These are phyloP conservation scores for Cairina moschata DNA, from an alignment of 2,113 vertebrate genomes.

Conservation along the genomic window DNA sequence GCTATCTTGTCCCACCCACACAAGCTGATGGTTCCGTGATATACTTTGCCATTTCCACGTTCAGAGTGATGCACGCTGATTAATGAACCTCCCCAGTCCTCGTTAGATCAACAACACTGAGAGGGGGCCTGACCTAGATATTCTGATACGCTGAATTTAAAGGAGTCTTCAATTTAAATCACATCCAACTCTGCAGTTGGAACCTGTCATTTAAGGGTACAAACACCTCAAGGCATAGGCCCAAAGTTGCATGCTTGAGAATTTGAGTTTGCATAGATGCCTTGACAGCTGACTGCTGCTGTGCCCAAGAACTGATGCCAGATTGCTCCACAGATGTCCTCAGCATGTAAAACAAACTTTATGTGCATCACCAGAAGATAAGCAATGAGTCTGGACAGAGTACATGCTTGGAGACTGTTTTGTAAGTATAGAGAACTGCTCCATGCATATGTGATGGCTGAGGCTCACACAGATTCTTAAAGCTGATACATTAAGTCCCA, in stretches of 20 bases:
- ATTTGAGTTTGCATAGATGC: not conserved
- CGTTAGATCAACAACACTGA: not conserved
- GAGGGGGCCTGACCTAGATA: not conserved
- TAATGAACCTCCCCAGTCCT: not conserved
- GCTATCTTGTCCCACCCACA: not conserved
- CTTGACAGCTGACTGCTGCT: not conserved
- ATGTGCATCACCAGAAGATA: not conserved
- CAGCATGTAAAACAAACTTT: not conserved
- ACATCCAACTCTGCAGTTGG: not conserved
- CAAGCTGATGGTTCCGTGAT: not conserved
- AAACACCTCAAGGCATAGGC: not conserved
- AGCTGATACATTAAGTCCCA: not conserved
- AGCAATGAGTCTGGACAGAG: not conserved
- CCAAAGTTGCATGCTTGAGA: not conserved
- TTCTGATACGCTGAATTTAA: not conserved
- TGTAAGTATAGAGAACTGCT: not conserved
- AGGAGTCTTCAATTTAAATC: not conserved
- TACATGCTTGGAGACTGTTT: not conserved
- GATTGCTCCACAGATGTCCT: not conserved
- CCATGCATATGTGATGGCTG: fast-evolving
- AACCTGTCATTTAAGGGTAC: not conserved
- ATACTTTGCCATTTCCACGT: not conserved
- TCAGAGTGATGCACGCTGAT: not conserved
- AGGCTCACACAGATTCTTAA: not conserved
- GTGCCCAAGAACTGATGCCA: not conserved